Evolutionary conservation across 2,113 vertebrate species (phyloP).

Genomic region (Corvus moneduloides): DNA sequence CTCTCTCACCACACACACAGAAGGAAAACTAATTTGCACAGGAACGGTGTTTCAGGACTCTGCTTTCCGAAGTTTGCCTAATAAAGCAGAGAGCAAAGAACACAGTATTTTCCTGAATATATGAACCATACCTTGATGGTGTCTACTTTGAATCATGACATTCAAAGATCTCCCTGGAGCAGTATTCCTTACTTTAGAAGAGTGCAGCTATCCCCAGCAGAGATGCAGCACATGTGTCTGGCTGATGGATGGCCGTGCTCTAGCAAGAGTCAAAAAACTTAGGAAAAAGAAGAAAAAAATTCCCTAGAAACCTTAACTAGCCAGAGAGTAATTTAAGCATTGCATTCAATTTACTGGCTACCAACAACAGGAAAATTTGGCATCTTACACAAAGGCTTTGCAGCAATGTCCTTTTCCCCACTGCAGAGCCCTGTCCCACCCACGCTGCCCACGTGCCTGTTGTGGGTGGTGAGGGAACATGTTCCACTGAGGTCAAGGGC

Average conservation of each 20-base stretch:
- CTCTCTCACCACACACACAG: neutral
- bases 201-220: constrained; percentile 38
- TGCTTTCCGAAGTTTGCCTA: neutral
- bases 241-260: constrained; percentile 31
- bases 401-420: neutral
- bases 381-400: neutral
- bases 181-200: constrained; percentile 8
- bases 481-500: neutral
- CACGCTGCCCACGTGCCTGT: neutral
- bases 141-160: constrained; percentile 25
- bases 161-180: constrained; percentile 36
- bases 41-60: neutral
- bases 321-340: neutral
- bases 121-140: constrained; percentile 40
- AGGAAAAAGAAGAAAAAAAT: neutral
- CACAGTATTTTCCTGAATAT: neutral
- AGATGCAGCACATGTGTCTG: neutral
- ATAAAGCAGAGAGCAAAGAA: constrained; percentile 5
- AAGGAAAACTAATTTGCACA: neutral
- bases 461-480: accelerated
- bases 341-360: neutral
- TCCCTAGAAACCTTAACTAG: neutral
- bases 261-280: neutral
- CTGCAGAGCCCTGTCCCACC: neutral
- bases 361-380: neutral